Base-by-base conservation (phyloP, 2,888 invertebrate genomes). In the Teleiodes luculella region DNA sequence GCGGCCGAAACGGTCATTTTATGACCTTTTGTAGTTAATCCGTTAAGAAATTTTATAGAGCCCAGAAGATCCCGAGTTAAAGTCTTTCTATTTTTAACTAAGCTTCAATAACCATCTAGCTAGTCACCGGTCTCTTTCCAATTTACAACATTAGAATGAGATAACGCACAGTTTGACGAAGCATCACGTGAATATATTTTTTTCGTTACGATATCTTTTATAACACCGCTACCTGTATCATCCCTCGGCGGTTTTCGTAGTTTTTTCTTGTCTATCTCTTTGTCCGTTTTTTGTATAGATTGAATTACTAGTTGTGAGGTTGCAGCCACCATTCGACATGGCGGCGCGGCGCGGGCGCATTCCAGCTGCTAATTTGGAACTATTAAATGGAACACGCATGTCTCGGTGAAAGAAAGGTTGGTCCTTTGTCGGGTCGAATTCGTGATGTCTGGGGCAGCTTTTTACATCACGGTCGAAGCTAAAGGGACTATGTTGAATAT, bases 261-360 rank as follows among this genome's bases (percentile, higher is more conserved):
- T 77, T 79, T 68, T 59, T 70, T 58, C 65, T 60, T 57, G 62
- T 30, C 70, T 71, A 74, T 78, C 70, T 72, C 72, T 73, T 85
- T 76, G 81, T 80, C 61, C 62, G 53, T 73, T 76, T 79, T 80
- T 83, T 86, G 78, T 77, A 63, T 67, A 72, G 76, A 85, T 86
- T 78, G 76, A 83, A 86, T 85, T 85, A 86, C 82, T 70, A 70
- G 76, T 80, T 83, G 80, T 84, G 76, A 77, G 76, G 83, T 83
- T 82, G 84, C 84, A 82, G 72, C 76, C 73, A 81, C 69, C 74
- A 80, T 87, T 86, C 78, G 84, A 43, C 43, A 43, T 20, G 43
- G 85, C 78, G 83, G 80, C 75, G 76, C 75, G 78, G 80, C 75
- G 76, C 75, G 78, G 80, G 72, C 76, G 67, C 86, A 86, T 85